Evolutionary conservation across 2,113 vertebrate species (phyloP).

Genomic region (Osmerus eperlanus): DNA sequence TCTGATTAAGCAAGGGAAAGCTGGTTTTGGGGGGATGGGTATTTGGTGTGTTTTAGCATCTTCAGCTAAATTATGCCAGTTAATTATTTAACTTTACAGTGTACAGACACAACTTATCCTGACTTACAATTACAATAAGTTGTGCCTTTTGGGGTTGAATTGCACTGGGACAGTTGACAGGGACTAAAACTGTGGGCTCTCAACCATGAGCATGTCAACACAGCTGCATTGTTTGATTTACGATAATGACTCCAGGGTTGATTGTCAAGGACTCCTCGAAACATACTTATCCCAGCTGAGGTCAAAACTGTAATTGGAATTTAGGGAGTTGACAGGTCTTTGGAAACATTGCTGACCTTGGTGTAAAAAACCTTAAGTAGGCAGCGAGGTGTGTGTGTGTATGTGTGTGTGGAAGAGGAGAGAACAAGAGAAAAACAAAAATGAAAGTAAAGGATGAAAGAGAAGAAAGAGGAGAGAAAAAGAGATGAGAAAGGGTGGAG

Average conservation of each 20-base stretch:
- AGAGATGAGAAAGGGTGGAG: neutral
- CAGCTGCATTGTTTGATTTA: conserved; percentile 54
- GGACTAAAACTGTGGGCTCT: conserved; percentile 34
- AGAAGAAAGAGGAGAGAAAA: neutral
- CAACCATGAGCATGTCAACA: conserved; percentile 36
- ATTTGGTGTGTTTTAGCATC: neutral
- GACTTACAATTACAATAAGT: neutral
- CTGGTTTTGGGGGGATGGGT: conserved; percentile 1
- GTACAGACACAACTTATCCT: too few relatives aligned
- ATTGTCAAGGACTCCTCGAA: conserved; percentile 57
- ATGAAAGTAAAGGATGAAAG: neutral
- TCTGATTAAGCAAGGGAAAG: conserved; percentile 7
- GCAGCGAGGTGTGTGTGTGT: neutral
- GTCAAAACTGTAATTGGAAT: conserved; percentile 49
- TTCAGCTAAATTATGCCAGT: neutral
- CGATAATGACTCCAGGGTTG: conserved; percentile 49
- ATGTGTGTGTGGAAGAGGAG: neutral
- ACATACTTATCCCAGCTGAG: conserved; percentile 41
- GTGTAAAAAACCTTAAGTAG: neutral
- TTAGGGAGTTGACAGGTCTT: conserved; percentile 33
- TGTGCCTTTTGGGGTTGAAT: conserved; percentile 29
- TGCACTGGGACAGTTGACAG: conserved; percentile 42
- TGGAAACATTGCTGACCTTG: conserved; percentile 41
- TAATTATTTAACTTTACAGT: too few relatives aligned
- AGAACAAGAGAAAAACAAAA: neutral